phyloP scores from a whole-genome alignment of 2,888 invertebrate genomes.

The Tetragonula carbonaria region DNA sequence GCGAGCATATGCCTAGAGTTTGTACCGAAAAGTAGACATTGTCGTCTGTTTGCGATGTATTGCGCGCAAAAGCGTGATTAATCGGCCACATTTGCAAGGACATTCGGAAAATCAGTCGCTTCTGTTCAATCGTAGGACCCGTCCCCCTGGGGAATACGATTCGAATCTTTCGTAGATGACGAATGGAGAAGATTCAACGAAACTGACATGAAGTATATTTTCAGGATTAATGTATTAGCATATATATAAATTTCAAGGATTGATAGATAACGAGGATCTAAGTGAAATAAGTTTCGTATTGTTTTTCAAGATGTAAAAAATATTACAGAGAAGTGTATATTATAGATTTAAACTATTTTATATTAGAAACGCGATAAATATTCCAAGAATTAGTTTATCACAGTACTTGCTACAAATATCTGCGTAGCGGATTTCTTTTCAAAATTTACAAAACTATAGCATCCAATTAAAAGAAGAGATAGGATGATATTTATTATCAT shows the following conservation, averaged over 20 bases:
- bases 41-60: slow-evolving; percentile 46
- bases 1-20: slow-evolving; percentile 67
- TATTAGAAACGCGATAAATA: neutral
- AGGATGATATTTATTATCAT: too few species aligned
- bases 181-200: neutral
- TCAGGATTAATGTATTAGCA: too few species aligned
- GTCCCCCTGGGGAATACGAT: too few species aligned
- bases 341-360: neutral
- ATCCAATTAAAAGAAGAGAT: neutral
- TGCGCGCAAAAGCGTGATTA: slow-evolving; percentile 58
- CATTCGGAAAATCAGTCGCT: slow-evolving; percentile 24
- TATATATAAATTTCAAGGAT: neutral
- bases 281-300: neutral
- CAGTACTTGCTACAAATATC: too few species aligned
- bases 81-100: slow-evolving; percentile 40
- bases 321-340: neutral
- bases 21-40: slow-evolving; percentile 49
- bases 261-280: neutral
- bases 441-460: neutral
- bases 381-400: neutral
- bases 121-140: neutral
- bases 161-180: neutral
- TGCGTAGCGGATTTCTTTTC: neutral
- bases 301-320: neutral
- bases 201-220: neutral